Evolutionary conservation across 2,888 invertebrate species (phyloP), one percentile per base, ranked within the genome.

Genomic region (Craniophora ligustri): DNA sequence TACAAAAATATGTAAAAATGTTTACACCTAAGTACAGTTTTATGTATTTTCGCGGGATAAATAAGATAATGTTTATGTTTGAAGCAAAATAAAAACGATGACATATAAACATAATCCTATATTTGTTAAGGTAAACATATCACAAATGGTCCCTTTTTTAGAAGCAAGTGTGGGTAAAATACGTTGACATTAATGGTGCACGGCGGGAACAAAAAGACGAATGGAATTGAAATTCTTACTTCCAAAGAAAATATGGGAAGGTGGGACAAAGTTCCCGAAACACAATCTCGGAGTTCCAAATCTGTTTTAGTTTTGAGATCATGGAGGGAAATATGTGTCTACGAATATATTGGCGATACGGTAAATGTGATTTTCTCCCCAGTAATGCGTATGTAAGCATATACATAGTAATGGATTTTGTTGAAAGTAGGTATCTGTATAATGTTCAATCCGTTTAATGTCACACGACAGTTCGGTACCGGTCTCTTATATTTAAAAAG

Each of bases 151-250:
- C 19, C 36, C 21, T 48, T 69, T 64, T 55, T 62, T 69, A 46
- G 41, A 46, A 49, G 45, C 48, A 63, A 69, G 39, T 49, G 64
- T 48, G 45, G 41, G 41, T 55, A 69, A 64, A 69, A 69, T 64
- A 64, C 69, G 57, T 69, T 64, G 64, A 64, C 69, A 64, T 34
- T 69, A 64, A 64, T 69, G 69, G 48, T 56, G 63, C 39, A 55
- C 21, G 30, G 34, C 31, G 45, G 18, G 66, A 51, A 59, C 46
- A 65, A 54, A 54, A 44, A 55, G 54, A 63, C 21, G 49, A 30
- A 53, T 48, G 48, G 64, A 70, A 62, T 73, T 69, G 45, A 62
- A 65, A 71, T 56, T 59, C 51, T 61, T 65, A 50, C 26, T 42
- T 40, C 26, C 15, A 35, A 5, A 39, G 23, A 40, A 48, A 60